Evolutionary conservation across 2,888 invertebrate species (phyloP), one percentile per base, ranked within the genome.

Genomic region (Hymenopus coronatus): DNA sequence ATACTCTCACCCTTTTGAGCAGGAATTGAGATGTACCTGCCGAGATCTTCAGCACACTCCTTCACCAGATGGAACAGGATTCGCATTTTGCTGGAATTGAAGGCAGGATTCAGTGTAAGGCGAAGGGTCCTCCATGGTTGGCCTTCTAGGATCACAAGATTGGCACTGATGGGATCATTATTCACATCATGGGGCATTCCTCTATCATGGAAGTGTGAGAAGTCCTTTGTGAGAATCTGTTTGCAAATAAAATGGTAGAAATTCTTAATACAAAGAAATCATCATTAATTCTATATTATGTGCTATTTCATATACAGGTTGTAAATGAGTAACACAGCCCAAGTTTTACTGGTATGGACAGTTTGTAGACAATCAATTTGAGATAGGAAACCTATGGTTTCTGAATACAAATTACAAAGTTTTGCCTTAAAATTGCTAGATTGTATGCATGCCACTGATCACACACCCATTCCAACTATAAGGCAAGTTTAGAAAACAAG

Each of bases 21-120:
- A 15, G 28, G 30, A 25, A 92, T 87, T 33, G 93, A 92, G 8
- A 94, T 93, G 89, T 94, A 94, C 8, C 92, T 91, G 1, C 94
- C 92, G 90, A 96, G 94, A 89, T 94, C 94, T 25, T 94, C 92
- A 0, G 95, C 95, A 88, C 95, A 95, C 82, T 94, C 93, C 82
- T 95, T 93, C 12, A 96, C 94, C 0, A 95, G 94, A 0, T 93
- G 93, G 33, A 82, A 87, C n/a, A 87, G 91, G 95, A 93, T 94
- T 92, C 95, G 96, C 85, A 96, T 92, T 92, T 96, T 96, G 14
- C 95, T 95, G 0, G 96, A 94, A 0, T 96, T 95, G 91, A 96
- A 97, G 0, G 95, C 94, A 0, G 96, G 95, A 1, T 96, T 94
- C 91, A 96, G 92, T 91, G 96, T 96, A 0, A 94, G 91, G n/a